Evolutionary conservation across 2,797 vertebrate species (phyloP), one percentile per base, ranked within the genome.

Genomic region (Nyctalus aviator): DNA sequence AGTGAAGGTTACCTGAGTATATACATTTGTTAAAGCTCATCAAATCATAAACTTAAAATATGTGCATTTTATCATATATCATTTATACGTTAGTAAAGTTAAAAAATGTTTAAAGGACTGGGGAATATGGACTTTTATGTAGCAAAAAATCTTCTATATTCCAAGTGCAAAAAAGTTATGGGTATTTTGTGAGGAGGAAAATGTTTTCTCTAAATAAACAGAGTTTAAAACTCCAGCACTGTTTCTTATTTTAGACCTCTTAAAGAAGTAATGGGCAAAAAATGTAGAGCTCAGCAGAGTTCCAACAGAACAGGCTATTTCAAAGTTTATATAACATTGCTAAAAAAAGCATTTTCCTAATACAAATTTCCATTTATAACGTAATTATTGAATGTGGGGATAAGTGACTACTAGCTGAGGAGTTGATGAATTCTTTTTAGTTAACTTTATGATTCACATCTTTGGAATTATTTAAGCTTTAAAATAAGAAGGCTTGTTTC

Each of bases 241-340:
- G 25, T 81, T 96, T 93, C 96, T 96, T 96, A 94, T 95, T 97
- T 96, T 96, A 94, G 96, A 94, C 23, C 50, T 90, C 37, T 77
- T 92, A 95, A 96, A 94, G 86, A 94, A 88, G 96, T 95, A 96
- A 96, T 82, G 57, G 76, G 76, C 37, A 91, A 97, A 96, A 94
- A 94, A 96, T 94, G 89, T 50, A 97, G 93, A 94, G 53, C 78
- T 93, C 8, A 90, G 90, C 90, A 95, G 87, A 90, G 68, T 75
- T 89, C 93, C 95, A 96, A 76, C 7, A 81, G 21, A 96, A 95
- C 76, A 93, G 78, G 84, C 92, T 95, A 94, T 84, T 94, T 95
- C 89, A 90, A 90, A 81, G 83, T 86, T 96, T 93, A 94, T 88
- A 83, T 62, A 78, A 84, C 48, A 91, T n/a, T 91, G 69, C 92